Evolutionary conservation across 2,113 vertebrate genomes (phyloP).

Genomic region (Chauna torquata): DNA sequence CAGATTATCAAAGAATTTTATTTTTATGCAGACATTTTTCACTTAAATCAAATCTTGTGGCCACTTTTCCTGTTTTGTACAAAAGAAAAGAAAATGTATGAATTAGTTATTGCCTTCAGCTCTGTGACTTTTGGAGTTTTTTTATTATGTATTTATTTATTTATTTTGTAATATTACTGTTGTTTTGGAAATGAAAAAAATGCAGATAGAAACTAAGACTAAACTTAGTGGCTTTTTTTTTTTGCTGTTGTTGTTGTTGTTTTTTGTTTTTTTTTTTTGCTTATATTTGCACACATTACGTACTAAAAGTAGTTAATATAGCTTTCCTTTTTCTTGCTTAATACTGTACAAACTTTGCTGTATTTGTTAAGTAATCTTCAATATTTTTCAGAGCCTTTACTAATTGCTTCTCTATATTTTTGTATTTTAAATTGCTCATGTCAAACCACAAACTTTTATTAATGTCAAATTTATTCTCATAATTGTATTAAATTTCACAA

Average conservation of each 20-base stretch:
- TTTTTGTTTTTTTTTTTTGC: neutral
- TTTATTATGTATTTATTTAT: neutral
- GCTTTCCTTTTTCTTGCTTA: neutral
- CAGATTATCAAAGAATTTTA: neutral
- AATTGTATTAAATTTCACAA: neutral
- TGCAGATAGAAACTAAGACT: neutral
- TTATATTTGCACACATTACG: neutral
- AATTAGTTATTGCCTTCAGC: neutral
- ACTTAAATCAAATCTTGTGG: neutral
- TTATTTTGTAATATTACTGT: neutral
- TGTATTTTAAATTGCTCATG: slow-evolving; percentile 3
- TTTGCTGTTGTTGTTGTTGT: no score
- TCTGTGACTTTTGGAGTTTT: neutral
- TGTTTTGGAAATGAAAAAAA: neutral
- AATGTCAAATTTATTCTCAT: neutral
- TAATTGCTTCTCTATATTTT: slow-evolving; percentile 8
- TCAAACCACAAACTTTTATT: neutral
- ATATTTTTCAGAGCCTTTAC: slow-evolving; percentile 24
- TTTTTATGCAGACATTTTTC: neutral
- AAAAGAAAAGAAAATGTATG: neutral
- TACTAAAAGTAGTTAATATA: neutral
- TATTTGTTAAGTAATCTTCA: neutral
- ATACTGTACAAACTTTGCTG: neutral
- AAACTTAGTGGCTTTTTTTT: neutral
- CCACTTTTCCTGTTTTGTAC: neutral